These are phyloP conservation scores for Leucophora obtusa DNA, from an alignment of 2,888 invertebrate genomes.

Conservation along the genomic window DNA sequence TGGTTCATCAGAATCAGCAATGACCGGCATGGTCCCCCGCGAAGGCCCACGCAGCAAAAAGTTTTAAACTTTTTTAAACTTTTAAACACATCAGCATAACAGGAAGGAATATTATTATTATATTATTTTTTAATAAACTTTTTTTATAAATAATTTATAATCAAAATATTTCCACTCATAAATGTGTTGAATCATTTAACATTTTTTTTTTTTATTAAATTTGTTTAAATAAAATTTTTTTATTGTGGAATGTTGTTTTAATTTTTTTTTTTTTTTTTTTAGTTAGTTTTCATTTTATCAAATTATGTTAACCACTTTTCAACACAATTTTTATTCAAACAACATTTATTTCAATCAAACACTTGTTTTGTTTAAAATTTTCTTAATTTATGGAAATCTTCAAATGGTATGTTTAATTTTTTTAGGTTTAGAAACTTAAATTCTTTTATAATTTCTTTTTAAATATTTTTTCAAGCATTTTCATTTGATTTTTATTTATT, in stretches of 20 bases:
- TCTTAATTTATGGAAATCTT: conserved; percentile 61
- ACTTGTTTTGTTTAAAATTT: conserved; percentile 28
- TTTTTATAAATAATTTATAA: neutral
- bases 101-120: conserved; percentile 18
- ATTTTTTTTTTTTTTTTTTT: conserved; percentile 26
- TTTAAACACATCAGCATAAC: conserved; percentile 68
- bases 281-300: conserved; percentile 39
- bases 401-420: conserved; percentile 63
- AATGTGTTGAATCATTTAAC: conserved; percentile 7
- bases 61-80: conserved; percentile 58
- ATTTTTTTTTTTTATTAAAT: conserved; percentile 45
- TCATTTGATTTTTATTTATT: conserved; percentile 35
- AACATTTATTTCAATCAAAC: conserved; percentile 41
- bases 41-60: conserved; percentile 73
- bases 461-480: neutral
- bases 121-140: neutral
- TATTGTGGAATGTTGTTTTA: conserved; percentile 51
- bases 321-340: conserved; percentile 21
- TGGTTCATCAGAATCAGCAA: conserved; percentile 85
- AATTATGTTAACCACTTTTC: conserved; percentile 23
- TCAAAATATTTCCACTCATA: neutral
- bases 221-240: conserved; percentile 2
- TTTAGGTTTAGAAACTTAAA: conserved; percentile 22
- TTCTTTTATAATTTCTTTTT: conserved; percentile 33
- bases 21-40: conserved; percentile 81